phyloP scores from a whole-genome alignment of 2,113 vertebrate species.

The Tragelaphus imberbis region DNA sequence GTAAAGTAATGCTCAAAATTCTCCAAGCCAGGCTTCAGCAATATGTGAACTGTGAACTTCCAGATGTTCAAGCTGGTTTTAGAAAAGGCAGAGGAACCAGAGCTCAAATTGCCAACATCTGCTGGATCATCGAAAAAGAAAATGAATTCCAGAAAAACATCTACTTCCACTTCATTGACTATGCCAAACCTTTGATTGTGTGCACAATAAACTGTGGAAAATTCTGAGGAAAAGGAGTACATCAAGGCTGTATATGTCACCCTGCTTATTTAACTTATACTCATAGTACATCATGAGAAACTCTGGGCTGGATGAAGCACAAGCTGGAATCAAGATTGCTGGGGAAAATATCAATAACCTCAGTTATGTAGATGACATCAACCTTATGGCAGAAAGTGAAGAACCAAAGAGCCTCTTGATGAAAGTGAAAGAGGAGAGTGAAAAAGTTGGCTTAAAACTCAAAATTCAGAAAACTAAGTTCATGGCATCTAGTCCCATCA shows the following conservation, averaged over 20 bases:
- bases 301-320: not conserved
- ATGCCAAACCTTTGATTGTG: not conserved
- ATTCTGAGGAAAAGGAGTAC: not conserved
- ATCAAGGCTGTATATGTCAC: not conserved
- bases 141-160: not conserved
- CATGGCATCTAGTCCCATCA: not conserved
- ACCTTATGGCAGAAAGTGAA: not conserved
- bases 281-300: not conserved
- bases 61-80: not conserved
- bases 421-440: not conserved
- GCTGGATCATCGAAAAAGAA: not conserved
- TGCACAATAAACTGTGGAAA: not conserved
- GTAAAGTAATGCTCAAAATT: not conserved
- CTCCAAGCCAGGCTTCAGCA: not conserved
- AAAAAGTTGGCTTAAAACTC: not conserved
- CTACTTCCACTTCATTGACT: not conserved
- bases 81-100: not conserved
- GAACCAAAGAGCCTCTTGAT: not conserved
- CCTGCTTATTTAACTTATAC: not conserved
- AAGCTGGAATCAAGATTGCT: not conserved
- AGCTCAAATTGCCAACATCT: not conserved
- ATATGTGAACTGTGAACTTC: fast-evolving
- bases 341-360: not conserved
- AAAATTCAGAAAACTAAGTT: not conserved
- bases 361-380: not conserved